These are phyloP conservation scores for Narcine bancroftii DNA, from an alignment of 2,113 vertebrate genomes.

Conservation along the genomic window DNA sequence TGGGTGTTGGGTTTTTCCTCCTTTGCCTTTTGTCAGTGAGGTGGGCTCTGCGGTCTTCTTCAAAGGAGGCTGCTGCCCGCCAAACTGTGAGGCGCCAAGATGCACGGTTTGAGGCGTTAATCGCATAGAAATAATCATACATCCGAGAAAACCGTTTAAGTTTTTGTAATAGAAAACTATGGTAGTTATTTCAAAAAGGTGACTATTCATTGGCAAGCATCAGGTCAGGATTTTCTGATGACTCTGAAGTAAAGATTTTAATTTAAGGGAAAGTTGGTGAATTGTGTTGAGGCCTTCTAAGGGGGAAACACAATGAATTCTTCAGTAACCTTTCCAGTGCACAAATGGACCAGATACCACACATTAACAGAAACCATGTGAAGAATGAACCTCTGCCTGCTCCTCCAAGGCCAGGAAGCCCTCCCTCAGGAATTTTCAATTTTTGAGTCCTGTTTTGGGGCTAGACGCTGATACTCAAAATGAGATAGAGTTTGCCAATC, in stretches of 20 bases:
- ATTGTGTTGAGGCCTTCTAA: not conserved
- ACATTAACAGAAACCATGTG: not conserved
- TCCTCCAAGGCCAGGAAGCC: not conserved
- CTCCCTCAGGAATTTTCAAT: not conserved
- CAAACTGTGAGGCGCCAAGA: no score
- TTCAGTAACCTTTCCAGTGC: not conserved
- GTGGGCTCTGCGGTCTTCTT: no score
- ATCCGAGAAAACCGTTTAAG: no score
- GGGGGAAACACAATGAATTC: not conserved
- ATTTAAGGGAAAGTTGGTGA: not conserved
- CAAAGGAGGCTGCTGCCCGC: no score
- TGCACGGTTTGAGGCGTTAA: no score
- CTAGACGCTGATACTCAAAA: not conserved
- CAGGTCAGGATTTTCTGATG: not conserved
- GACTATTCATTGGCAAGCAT: not conserved
- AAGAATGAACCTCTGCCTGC: not conserved
- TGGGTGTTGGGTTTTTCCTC: no score
- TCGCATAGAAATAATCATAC: no score
- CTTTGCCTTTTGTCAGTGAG: no score
- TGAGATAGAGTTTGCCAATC: no score
- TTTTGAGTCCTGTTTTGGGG: not conserved
- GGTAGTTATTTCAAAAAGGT: not conserved
- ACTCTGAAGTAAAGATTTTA: not conserved
- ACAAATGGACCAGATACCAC: not conserved
- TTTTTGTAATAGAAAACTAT: not conserved